Evolutionary conservation across 92 coral and sea anemone species (phyloP).

Genomic region (Epizoanthus ramosus): DNA sequence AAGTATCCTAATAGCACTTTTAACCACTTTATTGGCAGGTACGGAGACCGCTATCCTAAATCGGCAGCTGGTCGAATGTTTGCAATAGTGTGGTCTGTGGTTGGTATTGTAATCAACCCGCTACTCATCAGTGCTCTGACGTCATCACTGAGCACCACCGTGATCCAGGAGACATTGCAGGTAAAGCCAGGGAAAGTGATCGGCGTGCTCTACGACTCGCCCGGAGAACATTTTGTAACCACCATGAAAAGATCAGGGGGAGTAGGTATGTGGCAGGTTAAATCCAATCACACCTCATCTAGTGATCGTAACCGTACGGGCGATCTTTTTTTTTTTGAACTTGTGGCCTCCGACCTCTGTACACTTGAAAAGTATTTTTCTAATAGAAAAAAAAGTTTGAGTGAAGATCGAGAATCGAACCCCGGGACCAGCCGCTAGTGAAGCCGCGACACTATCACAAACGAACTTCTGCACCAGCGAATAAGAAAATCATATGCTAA

Average conservation of each 20-base stretch:
- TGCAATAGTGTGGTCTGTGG: background rate
- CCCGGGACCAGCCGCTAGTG: no score
- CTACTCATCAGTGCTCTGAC: slow-evolving; percentile 2
- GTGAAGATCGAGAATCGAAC: no score
- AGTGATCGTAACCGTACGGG: no score
- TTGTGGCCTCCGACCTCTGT: no score
- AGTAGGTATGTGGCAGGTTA: background rate
- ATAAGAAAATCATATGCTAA: no score
- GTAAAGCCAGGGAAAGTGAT: slow-evolving; percentile 5
- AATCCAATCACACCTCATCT: background rate
- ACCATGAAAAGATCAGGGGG: slow-evolving; percentile 2
- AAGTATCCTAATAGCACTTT: no score
- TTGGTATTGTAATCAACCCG: background rate
- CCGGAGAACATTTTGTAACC: background rate
- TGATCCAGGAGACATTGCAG: background rate
- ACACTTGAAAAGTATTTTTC: no score
- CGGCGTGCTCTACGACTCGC: background rate
- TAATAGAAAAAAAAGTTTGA: no score
- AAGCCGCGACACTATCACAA: no score
- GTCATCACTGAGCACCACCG: background rate
- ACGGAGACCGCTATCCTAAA: slow-evolving; percentile 3
- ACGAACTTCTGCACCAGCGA: no score
- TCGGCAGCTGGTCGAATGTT: background rate
- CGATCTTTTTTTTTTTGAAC: no score
- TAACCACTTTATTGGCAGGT: background rate